Base-by-base conservation (phyloP, 1,140 invertebrate genomes). In the Drosophila sulfurigaster region DNA sequence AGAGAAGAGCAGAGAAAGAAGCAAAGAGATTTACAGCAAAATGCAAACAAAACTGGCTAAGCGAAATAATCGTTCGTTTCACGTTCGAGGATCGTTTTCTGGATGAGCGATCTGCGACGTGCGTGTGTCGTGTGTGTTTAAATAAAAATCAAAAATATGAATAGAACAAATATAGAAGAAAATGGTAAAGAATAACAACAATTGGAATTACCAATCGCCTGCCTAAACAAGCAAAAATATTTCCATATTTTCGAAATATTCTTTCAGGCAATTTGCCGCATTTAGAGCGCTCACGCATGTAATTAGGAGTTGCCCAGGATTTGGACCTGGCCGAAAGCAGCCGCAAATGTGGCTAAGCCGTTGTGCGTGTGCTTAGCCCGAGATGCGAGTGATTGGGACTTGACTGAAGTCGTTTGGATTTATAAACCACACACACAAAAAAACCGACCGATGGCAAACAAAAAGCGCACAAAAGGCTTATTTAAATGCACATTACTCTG, bases 241-340 rank as follows among this genome's bases (percentile, higher is more conserved):
- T 63, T 67, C 46, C 72, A 59, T 58, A 57, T 54, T 49, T 57
- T n/a, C 16, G 48, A 28, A 68, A 25, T 25, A 10, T 8, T 16
- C 41, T 45, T 8, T 7, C 46, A 20, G 45, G 43, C 51, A 63
- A 49, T 74, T 63, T 70, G 66, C 67, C 11, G 70, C 75, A 78
- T 78, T 78, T 78, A 78, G 70, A 78, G 75, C 75, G 70, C 75
- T 78, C 75, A 78, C 70, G 75, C 75, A 58, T 73, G 64, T 74
- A 74, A 78, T 78, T 74, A 78, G 62, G 45, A 77, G 56, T 69
- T 62, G 71, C 38, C 49, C 41, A 54, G 71, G 65, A 62, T 74
- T 57, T 69, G 68, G 59, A 43, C 68, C 35, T 56, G 30, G 41
- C 13, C 54, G 8, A 68, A 41, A 41, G 25, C 62, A 65, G 13